A percentile compares a stretch with the other conserved stretches of the same genome.
Evolutionary conservation across 1,140 invertebrate species (phyloP).

Genomic region (Papilio polyxenes): DNA sequence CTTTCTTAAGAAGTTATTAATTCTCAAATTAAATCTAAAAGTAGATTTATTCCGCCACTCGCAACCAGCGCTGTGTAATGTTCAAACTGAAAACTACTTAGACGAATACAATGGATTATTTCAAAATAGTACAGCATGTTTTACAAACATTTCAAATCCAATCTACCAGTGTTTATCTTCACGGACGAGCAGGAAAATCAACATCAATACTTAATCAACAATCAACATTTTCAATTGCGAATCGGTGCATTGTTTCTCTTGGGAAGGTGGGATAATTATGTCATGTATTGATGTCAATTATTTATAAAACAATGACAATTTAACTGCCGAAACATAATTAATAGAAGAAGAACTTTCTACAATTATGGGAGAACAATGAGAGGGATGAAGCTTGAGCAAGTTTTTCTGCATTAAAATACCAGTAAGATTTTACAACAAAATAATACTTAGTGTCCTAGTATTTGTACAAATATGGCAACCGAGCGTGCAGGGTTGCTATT

Average conservation of each 20-base stretch:
- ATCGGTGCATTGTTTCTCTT: neutral
- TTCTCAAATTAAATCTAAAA: neutral
- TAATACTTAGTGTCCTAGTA: neutral
- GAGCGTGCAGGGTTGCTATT: slow-evolving; percentile 18
- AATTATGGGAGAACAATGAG: too few relatives aligned
- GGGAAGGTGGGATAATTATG: neutral
- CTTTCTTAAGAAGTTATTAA: too few relatives aligned
- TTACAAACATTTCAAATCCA: slow-evolving; percentile 3
- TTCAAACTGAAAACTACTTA: neutral
- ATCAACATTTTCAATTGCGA: neutral
- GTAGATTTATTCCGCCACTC: neutral
- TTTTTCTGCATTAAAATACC: too few relatives aligned
- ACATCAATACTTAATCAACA: too few relatives aligned
- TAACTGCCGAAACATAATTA: too few relatives aligned
- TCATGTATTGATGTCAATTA: neutral
- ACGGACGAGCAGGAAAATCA: neutral
- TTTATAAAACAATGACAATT: too few relatives aligned
- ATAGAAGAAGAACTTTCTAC: too few relatives aligned
- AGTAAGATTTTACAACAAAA: too few relatives aligned
- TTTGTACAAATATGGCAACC: slow-evolving; percentile 4
- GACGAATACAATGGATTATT: slow-evolving; percentile 24
- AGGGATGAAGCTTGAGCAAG: too few relatives aligned
- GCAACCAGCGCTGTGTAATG: neutral
- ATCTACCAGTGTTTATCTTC: neutral
- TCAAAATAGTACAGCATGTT: neutral